Percentiles rank a stretch among this genome's conserved stretches.
These are phyloP conservation scores for Drepana falcataria DNA, from an alignment of 2,888 invertebrate genomes.

Conservation along the genomic window DNA sequence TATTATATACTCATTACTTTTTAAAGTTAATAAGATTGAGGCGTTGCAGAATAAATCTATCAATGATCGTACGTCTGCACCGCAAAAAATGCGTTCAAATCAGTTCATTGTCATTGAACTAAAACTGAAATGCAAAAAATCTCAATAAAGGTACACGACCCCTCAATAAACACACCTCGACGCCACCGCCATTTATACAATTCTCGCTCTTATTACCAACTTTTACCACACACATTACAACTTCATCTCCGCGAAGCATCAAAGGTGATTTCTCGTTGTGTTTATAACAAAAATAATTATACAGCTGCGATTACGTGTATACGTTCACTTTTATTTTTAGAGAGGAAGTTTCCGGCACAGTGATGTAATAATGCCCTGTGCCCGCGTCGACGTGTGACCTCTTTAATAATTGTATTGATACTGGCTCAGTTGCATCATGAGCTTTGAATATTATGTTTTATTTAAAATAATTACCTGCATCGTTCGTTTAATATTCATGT, in stretches of 20 bases:
- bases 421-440: slow-evolving; percentile 8
- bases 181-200: slow-evolving; percentile 14
- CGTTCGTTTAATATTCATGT: too few species aligned
- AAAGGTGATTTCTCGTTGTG: slow-evolving; percentile 29
- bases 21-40: too few species aligned
- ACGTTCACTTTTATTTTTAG: slow-evolving; percentile 73
- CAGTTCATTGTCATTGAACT: slow-evolving; percentile 48
- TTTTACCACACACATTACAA: slow-evolving; percentile 19
- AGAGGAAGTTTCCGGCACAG: slow-evolving; percentile 48
- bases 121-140: slow-evolving; percentile 20
- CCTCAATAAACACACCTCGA: slow-evolving; percentile 3
- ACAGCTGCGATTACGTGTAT: slow-evolving; percentile 52
- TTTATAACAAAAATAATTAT: slow-evolving; percentile 32
- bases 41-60: too few species aligned
- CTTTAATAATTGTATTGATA: slow-evolving; percentile 17
- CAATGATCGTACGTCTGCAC: neutral
- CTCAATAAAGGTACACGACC: slow-evolving; percentile 19
- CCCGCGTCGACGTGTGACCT: slow-evolving; percentile 30
- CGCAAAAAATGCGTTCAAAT: slow-evolving; percentile 1
- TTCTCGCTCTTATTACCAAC: slow-evolving; percentile 27
- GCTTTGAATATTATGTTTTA: neutral
- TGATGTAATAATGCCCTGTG: slow-evolving; percentile 39
- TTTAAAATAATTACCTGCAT: too few species aligned
- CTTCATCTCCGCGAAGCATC: slow-evolving; percentile 28
- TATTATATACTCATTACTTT: neutral